Base-by-base conservation (phyloP, 2,797 vertebrate genomes). In the Meriones psammophilus region DNA sequence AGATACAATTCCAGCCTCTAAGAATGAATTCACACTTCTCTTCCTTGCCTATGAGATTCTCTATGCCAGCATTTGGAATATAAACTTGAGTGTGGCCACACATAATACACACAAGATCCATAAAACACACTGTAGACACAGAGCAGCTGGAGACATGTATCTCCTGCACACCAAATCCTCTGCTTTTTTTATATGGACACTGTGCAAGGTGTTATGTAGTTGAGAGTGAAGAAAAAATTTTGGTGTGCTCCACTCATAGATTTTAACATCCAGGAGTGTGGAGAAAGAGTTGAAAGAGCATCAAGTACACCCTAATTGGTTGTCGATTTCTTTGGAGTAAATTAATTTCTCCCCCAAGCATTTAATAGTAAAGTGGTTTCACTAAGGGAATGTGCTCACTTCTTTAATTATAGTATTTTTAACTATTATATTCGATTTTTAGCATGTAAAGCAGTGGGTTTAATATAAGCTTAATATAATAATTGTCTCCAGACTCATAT, bases 251-350 rank as follows among this genome's bases (percentile, higher is more conserved):
- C 0, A 33, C 12, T 78, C 5, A 39, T 0, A 39, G 10, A 26
- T 26, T 54, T 93, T 86, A 74, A 3, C 74, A n/a, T 77, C 33
- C 1, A 20, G 3, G 20, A 69, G 1, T 36, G 10, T 3, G 42
- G 5, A 39, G 66, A 68, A 42, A 28, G 58, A 68, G 13, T 46
- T 77, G 12, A 30, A 4, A 39, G 12, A 71, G 3, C 87, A 56
- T n/a, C 2, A 46, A 36, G 18, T 76, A 79, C 14, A 58, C 74
- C 26, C 12, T 50, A 71, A 54, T 42, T 33, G 33, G 4, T 24
- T 54, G 14, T 62, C 69, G 83, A 33, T 33, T 56, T 71, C 58
- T 97, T 91, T 66, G n/a, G 13, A 89, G 60, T 74, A 64, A 79
- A 79, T 71, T 0, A 69, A 78, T 93, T 92, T 77, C 10, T 95